A percentile compares a stretch with the other conserved stretches of the same genome.
Conservation (phyloP, 2,888 invertebrate genomes). For the Masnerella sp. region DNA sequence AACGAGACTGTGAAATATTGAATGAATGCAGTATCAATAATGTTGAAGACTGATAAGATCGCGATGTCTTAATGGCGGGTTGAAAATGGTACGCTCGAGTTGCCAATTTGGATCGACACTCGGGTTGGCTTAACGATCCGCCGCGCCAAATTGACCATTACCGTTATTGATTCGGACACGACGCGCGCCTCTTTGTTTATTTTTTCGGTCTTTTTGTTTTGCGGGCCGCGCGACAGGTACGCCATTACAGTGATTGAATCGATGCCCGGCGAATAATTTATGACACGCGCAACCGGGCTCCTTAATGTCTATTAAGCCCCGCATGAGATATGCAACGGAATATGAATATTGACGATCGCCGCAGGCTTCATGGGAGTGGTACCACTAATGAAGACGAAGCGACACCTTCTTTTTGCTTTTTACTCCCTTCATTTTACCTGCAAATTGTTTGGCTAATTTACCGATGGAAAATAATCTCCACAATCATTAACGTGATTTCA, state of each 20-base stretch:
- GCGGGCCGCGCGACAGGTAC: slow-evolving; percentile 37
- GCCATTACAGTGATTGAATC: slow-evolving; percentile 66
- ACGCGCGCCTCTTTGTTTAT: slow-evolving; percentile 7
- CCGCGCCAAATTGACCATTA: slow-evolving; percentile 56
- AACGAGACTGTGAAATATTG: slow-evolving; percentile 16
- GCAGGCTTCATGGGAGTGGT: slow-evolving; percentile 50
- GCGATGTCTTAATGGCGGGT: slow-evolving; percentile 31
- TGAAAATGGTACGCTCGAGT: slow-evolving; percentile 29
- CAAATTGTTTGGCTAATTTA: slow-evolving; percentile 24
- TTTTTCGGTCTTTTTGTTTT: slow-evolving; percentile 29
- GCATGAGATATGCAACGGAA: slow-evolving; percentile 33
- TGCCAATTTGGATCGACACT: slow-evolving; percentile 44
- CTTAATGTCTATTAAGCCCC: slow-evolving; percentile 51
- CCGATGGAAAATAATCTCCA: neutral
- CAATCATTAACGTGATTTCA: too few relatives aligned
- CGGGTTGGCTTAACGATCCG: slow-evolving; percentile 45
- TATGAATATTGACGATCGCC: slow-evolving; percentile 55
- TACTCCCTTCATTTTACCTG: slow-evolving; percentile 1
- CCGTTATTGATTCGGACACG: slow-evolving; percentile 52
- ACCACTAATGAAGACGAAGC: slow-evolving; percentile 49
- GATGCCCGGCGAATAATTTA: slow-evolving; percentile 62
- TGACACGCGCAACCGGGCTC: slow-evolving; percentile 48
- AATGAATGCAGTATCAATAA: slow-evolving; percentile 30
- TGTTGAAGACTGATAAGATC: slow-evolving; percentile 37
- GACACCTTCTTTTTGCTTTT: slow-evolving; percentile 14